Evolutionary conservation across 2,797 vertebrate species (phyloP).

Genomic region (Crocidura indochinensis): DNA sequence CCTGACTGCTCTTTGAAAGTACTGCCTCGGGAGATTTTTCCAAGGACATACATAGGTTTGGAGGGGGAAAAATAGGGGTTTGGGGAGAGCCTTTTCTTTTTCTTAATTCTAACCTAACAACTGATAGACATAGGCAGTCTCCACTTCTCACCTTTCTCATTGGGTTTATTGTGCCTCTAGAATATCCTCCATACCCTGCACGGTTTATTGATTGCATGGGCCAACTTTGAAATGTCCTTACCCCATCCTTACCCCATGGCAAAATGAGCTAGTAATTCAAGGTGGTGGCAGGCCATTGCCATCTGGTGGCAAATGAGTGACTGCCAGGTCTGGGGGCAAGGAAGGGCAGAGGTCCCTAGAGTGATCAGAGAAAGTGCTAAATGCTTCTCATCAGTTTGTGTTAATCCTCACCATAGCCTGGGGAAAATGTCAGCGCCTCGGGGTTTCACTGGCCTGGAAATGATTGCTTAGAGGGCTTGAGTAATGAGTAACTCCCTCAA

Average conservation of each 20-base stretch:
- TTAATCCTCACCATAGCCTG: not conserved
- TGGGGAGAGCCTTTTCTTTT: not conserved
- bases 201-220: no score
- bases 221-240: not conserved
- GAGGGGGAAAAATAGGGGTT: not conserved
- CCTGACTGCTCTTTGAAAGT: conserved; percentile 60
- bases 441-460: not conserved
- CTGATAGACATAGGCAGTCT: not conserved
- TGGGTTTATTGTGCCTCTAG: not conserved
- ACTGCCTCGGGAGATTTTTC: conserved; percentile 23
- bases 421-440: not conserved
- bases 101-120: conserved; percentile 21
- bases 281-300: not conserved
- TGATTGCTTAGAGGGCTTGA: not conserved
- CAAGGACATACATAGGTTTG: conserved; percentile 19
- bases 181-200: not conserved
- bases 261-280: not conserved
- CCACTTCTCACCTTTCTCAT: not conserved
- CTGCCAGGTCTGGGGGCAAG: not conserved
- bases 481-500: not conserved
- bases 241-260: not conserved
- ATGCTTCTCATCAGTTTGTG: not conserved
- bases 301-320: conserved; percentile 31
- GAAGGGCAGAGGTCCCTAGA: no score
- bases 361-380: not conserved